Base-by-base conservation (phyloP, 2,888 invertebrate species). In the Dolichomitus sp. region DNA sequence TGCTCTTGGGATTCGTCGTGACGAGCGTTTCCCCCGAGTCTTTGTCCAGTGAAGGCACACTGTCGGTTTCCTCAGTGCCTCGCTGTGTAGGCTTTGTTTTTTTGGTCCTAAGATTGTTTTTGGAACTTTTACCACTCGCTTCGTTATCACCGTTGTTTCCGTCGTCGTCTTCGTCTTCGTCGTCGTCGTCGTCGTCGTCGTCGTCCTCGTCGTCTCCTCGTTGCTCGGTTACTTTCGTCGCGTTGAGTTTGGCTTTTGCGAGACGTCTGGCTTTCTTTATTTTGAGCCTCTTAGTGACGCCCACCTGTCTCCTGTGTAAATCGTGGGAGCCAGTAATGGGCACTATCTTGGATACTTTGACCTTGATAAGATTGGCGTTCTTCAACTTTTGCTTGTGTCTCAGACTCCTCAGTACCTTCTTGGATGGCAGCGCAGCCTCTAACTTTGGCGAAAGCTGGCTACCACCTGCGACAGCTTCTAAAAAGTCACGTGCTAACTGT, bases 381-480 rank as follows among this genome's bases (percentile, higher is more conserved):
- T 90, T 87, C 63, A 93, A 75, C 68, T 93, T 93, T 79, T 92
- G 91, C 77, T 93, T 93, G 37, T 90, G 90, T 85, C 92, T 92
- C 23, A 93, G 87, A 75, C 88, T 91, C 59, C 91, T 89, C 4
- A 93, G 87, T 14, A 90, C 92, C 84, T 93, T 92, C 75, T 92
- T 93, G 6, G 93, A 90, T 5, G 93, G 93, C 85, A 93, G 81
- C 68, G 87, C 88, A 4, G 92, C 90, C 78, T 93, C 93, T 84
- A 93, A 80, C 81, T 92, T 93, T 17, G 90, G 86, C 72, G 93
- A 88, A 42, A 93, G 88, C 84, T 93, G 91, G 85, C 91, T 93
- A 77, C 91, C 90, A n/a, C 92, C 92, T 57, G 93, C 93, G 77
- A 93, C 93, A 17, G 91, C 92, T 81, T 93, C 93, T 75, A 93